Conservation (phyloP, 2,797 vertebrate genomes). For the Phalanger gymnotis region DNA sequence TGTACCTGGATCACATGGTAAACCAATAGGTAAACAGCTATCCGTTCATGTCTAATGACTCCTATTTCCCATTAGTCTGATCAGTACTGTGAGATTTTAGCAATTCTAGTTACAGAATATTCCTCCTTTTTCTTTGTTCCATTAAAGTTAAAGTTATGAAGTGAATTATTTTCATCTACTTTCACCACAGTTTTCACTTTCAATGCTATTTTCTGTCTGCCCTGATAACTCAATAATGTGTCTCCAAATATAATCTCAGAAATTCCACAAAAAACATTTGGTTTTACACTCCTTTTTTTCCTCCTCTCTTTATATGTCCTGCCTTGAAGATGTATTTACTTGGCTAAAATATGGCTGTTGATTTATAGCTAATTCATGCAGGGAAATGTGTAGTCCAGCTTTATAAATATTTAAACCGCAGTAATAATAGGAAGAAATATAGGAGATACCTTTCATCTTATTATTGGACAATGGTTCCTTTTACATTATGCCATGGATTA, state of each 20-base stretch:
- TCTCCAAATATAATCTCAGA: constrained; percentile 45
- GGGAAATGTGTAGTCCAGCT: constrained; percentile 71
- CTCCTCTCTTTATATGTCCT: constrained; percentile 50
- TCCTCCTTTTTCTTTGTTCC: background rate
- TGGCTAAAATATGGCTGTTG: constrained; percentile 57
- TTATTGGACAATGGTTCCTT: constrained; percentile 71
- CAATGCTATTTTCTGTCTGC: constrained; percentile 25
- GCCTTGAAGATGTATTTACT: constrained; percentile 60
- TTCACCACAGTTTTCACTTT: constrained; percentile 45
- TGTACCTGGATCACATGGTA: no score
- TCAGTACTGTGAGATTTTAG: no score
- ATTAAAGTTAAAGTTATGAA: constrained; percentile 9
- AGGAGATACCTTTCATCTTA: constrained; percentile 67
- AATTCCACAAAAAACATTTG: constrained; percentile 51
- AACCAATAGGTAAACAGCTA: no score
- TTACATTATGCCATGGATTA: constrained; percentile 59
- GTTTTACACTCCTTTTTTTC: constrained; percentile 53
- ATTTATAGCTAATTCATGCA: constrained; percentile 73
- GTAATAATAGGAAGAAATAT: constrained; percentile 75
- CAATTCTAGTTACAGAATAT: background rate
- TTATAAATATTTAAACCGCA: constrained; percentile 81
- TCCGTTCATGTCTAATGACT: no score
- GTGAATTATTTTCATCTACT: constrained; percentile 21
- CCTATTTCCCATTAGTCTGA: no score
- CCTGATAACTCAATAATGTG: background rate